Evolutionary conservation across 2,888 invertebrate genomes (phyloP).

Genomic region (Brassicogethes aeneus): DNA sequence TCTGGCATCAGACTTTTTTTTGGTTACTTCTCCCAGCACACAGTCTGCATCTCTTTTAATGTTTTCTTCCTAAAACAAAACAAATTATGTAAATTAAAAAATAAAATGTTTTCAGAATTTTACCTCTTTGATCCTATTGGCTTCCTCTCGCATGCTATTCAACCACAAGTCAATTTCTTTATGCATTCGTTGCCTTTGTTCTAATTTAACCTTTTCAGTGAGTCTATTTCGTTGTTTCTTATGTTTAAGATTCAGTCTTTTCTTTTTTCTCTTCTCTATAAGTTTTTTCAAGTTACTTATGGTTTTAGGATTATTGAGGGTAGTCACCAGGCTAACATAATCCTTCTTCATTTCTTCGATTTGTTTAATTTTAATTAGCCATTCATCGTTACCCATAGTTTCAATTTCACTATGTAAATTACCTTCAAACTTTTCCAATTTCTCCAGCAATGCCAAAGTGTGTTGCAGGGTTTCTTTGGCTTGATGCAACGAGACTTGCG

Average conservation of each 20-base stretch:
- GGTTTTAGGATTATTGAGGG: constrained; percentile 39
- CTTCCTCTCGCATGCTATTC: constrained; percentile 53
- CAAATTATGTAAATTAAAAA: constrained; percentile 5
- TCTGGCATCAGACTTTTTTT: constrained; percentile 61
- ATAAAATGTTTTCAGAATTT: constrained; percentile 3
- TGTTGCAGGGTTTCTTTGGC: constrained; percentile 32
- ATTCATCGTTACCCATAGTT: constrained; percentile 45
- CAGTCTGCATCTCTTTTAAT: constrained; percentile 60
- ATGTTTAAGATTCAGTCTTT: constrained; percentile 39
- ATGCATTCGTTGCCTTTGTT: constrained; percentile 36
- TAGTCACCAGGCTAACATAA: constrained; percentile 38
- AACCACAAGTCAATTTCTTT: constrained; percentile 59
- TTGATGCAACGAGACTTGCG: constrained; percentile 32
- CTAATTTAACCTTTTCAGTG: constrained; percentile 31
- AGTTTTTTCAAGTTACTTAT: constrained; percentile 39
- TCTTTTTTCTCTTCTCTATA: constrained; percentile 42
- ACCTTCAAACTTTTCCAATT: constrained; percentile 38
- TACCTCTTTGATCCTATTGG: constrained; percentile 40
- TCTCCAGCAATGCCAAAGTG: constrained; percentile 32
- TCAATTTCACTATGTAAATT: constrained; percentile 41
- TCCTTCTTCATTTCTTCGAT: constrained; percentile 44
- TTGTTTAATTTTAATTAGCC: constrained; percentile 45
- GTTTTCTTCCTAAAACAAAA: constrained; percentile 47
- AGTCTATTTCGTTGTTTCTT: not conserved
- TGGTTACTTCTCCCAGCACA: constrained; percentile 59